Base-by-base conservation (phyloP, 2,888 invertebrate species). In the Hirtodrosophila histrioides region DNA sequence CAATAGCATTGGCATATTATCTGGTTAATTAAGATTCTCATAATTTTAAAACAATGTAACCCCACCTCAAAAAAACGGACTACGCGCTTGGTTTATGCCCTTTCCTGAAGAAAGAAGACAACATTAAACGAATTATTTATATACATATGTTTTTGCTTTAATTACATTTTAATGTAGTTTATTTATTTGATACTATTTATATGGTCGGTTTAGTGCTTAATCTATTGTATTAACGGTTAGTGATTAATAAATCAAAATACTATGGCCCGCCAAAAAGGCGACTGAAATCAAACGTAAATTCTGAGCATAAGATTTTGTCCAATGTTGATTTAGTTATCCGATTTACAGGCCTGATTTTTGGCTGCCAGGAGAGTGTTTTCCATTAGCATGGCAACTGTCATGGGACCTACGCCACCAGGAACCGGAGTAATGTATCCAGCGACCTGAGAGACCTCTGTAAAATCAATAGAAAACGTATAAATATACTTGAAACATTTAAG, bases 341-440 rank as follows among this genome's bases (percentile, higher is more conserved):
- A 37, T 7, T 43, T 60, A n/a, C 11, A 45, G 1, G 89, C 88
- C 6, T 92, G 89, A 27, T 89, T 92, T 86, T 93, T 93, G 0
- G 96, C 96, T 0, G 97, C 97, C 82, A 93, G 92, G 64, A 97
- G 93, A 0, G 97, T 97, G 90, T 98, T 98, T 78, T 94, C 94
- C 96, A 98, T 97, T 35, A 98, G 91, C 97, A 97, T 97, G 0
- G 97, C 96, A 0, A 98, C 97, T 0, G 98, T 98, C 95, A 98
- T 96, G 0, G 98, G 98, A 0, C 98, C 98, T 4, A 97, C 98
- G 2, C 98, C 98, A 2, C 98, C 94, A 0, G 98, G 98, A 0
- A 98, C 98, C 0, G 98, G 97, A 0, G 97, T 97, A 45, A 98
- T 95, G 53, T 95, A 93, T 8, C 96, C 96, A 7, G 97, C 98